These are phyloP conservation scores for Labroides dimidiatus DNA, from an alignment of 2,797 vertebrate species.

Conservation along the genomic window DNA sequence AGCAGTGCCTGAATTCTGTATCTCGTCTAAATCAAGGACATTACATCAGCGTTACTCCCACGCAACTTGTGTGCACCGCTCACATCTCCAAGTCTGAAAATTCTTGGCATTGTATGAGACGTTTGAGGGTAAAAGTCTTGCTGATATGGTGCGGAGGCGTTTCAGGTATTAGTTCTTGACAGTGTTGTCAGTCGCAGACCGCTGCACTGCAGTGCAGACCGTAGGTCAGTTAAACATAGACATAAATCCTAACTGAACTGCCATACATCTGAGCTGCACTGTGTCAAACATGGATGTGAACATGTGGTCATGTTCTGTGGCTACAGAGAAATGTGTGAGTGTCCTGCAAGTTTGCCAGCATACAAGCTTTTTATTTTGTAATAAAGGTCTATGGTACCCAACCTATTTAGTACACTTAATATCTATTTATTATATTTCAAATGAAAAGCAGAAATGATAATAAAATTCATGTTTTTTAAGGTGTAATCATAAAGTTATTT, in stretches of 20 bases:
- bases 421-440: conserved; percentile 57
- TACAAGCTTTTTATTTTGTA: conserved; percentile 42
- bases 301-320: too few species aligned
- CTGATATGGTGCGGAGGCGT: conserved; percentile 32
- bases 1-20: conserved; percentile 46
- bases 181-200: conserved; percentile 24
- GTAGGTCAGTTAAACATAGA: conserved; percentile 13
- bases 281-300: conserved; percentile 29
- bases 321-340: conserved; percentile 21
- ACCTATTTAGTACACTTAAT: conserved; percentile 50
- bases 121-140: conserved; percentile 21
- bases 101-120: conserved; percentile 44
- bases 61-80: conserved; percentile 63
- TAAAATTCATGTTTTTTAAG: conserved; percentile 29
- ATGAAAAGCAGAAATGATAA: conserved; percentile 39
- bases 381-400: conserved; percentile 35
- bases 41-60: conserved; percentile 57
- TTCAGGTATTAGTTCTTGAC: conserved; percentile 59
- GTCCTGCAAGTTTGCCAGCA: conserved; percentile 25
- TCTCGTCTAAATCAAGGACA: conserved; percentile 62
- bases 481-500: conserved; percentile 34
- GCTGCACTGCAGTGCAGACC: conserved; percentile 15
- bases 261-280: conserved; percentile 44
- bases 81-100: conserved; percentile 52
- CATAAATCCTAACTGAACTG: conserved; percentile 20